Evolutionary conservation across 2,113 vertebrate species (phyloP).

Genomic region (Brevimyrus niger): DNA sequence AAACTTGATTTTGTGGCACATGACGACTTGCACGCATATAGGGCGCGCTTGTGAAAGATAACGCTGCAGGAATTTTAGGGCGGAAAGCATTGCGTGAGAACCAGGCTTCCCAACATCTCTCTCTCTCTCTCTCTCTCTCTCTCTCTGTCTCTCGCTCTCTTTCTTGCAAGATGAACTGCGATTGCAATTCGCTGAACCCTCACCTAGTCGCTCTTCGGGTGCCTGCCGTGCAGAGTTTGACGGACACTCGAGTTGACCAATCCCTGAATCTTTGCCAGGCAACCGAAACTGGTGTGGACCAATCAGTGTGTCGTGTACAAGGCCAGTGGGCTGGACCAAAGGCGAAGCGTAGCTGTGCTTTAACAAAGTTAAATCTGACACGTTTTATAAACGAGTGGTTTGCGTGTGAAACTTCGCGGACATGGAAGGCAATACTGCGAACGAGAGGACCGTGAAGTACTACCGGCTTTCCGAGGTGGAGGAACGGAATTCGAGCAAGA

Average conservation of each 20-base stretch:
- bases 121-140: not conserved
- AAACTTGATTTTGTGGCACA: not conserved
- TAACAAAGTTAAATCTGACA: not conserved
- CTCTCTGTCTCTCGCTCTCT: not conserved
- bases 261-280: not conserved
- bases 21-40: not conserved
- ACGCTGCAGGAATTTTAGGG: not conserved
- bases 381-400: not conserved
- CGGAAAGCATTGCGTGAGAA: not conserved
- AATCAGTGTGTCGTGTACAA: not conserved
- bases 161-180: not conserved
- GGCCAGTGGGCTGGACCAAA: not conserved
- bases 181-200: not conserved
- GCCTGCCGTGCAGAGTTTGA: not conserved
- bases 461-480: constrained; percentile 78
- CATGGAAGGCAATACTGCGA: constrained; percentile 42
- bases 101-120: not conserved
- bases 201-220: not conserved
- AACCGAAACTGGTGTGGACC: not conserved
- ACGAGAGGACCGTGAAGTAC: constrained; percentile 43
- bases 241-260: not conserved
- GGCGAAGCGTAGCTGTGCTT: not conserved
- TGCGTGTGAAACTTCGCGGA: not conserved
- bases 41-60: not conserved
- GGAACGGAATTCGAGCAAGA: constrained; percentile 74